phyloP scores from a whole-genome alignment of 2,113 vertebrate genomes.

The Sterna hirundo region DNA sequence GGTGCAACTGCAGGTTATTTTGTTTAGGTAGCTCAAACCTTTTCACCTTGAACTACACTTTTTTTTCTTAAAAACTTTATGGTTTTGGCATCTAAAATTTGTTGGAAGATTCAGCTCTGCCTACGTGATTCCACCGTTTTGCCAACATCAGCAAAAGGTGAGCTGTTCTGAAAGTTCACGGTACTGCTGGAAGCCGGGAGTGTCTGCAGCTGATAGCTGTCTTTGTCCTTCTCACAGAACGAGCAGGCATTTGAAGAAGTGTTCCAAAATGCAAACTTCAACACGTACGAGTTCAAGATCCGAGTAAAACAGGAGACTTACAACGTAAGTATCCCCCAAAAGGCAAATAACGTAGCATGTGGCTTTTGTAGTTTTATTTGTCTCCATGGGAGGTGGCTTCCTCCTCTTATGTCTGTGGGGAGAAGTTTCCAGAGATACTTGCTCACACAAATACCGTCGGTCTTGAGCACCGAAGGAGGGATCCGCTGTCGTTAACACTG shows the following conservation, averaged over 20 bases:
- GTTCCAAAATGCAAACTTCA: slow-evolving; percentile 93
- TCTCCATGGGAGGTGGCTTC: background rate
- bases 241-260: slow-evolving; percentile 91
- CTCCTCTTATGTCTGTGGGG: background rate
- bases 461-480: background rate
- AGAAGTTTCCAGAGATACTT: background rate
- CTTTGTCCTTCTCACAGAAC: slow-evolving; percentile 80
- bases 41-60: background rate
- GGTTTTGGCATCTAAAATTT: background rate
- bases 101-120: background rate
- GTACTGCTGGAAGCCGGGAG: background rate
- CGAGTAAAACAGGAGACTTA: slow-evolving; percentile 94
- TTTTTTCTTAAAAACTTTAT: background rate
- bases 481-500: background rate
- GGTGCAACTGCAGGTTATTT: background rate
- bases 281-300: slow-evolving; percentile 87
- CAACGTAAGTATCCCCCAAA: slow-evolving; percentile 83
- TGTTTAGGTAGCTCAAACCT: background rate
- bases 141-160: background rate
- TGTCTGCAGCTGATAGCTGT: background rate
- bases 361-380: background rate
- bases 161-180: background rate
- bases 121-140: background rate
- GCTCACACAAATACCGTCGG: background rate
- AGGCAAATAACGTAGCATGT: background rate